These are phyloP conservation scores for Meandrina meandrites DNA, from an alignment of 92 coral and sea anemone species.

Conservation along the genomic window DNA sequence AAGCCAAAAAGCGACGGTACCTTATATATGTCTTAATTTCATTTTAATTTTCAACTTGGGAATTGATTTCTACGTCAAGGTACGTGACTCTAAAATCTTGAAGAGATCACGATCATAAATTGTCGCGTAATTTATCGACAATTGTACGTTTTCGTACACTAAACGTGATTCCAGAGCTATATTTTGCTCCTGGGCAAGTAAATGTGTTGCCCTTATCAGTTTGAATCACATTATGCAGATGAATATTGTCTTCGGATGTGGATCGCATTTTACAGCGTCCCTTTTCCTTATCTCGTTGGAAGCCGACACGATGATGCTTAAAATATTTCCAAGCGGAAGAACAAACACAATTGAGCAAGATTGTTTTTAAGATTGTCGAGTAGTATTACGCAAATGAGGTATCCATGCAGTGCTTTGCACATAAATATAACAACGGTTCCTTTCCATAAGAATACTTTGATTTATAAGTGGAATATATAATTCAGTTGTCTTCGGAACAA, in stretches of 20 bases:
- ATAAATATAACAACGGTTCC: not conserved
- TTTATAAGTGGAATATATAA: not conserved
- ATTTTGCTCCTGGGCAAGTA: not conserved
- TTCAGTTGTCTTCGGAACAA: not conserved
- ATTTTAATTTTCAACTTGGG: not conserved
- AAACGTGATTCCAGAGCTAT: not conserved
- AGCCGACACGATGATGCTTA: not conserved
- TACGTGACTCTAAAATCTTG: not conserved
- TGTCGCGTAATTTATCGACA: too few relatives aligned
- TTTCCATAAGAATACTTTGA: not conserved
- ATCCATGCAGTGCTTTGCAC: not conserved
- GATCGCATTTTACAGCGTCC: not conserved
- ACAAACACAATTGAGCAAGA: not conserved
- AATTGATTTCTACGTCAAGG: not conserved
- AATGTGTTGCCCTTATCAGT: not conserved
- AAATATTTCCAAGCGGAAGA: conserved; percentile 6
- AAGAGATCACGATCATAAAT: not conserved
- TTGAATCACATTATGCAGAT: not conserved
- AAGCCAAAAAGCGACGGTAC: too few relatives aligned
- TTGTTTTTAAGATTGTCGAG: not conserved
- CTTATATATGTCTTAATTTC: not conserved
- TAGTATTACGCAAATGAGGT: not conserved
- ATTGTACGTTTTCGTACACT: not conserved
- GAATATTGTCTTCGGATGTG: not conserved
- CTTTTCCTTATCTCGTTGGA: not conserved